These are phyloP conservation scores for Cosmopolites sordidus DNA, from an alignment of 2,888 invertebrate species.

Conservation along the genomic window DNA sequence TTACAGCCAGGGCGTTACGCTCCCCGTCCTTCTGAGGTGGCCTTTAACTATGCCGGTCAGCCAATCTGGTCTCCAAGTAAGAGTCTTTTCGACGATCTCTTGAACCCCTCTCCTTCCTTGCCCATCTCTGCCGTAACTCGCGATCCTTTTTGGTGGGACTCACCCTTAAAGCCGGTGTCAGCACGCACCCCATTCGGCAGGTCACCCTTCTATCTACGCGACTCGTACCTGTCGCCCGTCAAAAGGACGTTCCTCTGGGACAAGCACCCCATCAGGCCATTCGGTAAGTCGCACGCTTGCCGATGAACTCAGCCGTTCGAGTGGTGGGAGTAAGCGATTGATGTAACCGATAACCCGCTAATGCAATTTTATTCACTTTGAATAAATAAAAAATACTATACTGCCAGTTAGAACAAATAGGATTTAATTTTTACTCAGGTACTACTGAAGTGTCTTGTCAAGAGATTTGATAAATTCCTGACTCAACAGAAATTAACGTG, in stretches of 20 bases:
- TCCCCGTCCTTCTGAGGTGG: conserved; percentile 64
- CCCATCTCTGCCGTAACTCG: conserved; percentile 77
- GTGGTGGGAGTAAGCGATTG: not conserved
- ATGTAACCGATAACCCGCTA: too few species aligned
- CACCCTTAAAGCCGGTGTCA: conserved; percentile 71
- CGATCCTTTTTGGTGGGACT: conserved; percentile 84
- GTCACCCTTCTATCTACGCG: conserved; percentile 74
- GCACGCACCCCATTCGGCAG: conserved; percentile 62
- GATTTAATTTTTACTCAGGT: too few species aligned
- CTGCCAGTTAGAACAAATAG: too few species aligned
- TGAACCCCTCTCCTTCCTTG: conserved; percentile 74
- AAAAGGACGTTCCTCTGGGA: conserved; percentile 89
- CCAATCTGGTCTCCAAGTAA: conserved; percentile 63
- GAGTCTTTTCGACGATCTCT: conserved; percentile 59
- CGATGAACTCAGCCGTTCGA: not conserved
- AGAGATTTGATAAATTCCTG: too few species aligned
- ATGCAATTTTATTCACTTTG: too few species aligned
- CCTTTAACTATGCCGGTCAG: conserved; percentile 72
- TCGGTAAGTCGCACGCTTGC: conserved; percentile 64
- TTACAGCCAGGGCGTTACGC: conserved; percentile 14
- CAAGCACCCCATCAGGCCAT: conserved; percentile 84
- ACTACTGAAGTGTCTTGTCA: too few species aligned
- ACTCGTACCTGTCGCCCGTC: conserved; percentile 86
- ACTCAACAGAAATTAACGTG: too few species aligned
- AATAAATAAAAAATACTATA: too few species aligned